These are phyloP conservation scores for Axis porcinus DNA, from an alignment of 2,113 vertebrate genomes.

Conservation along the genomic window DNA sequence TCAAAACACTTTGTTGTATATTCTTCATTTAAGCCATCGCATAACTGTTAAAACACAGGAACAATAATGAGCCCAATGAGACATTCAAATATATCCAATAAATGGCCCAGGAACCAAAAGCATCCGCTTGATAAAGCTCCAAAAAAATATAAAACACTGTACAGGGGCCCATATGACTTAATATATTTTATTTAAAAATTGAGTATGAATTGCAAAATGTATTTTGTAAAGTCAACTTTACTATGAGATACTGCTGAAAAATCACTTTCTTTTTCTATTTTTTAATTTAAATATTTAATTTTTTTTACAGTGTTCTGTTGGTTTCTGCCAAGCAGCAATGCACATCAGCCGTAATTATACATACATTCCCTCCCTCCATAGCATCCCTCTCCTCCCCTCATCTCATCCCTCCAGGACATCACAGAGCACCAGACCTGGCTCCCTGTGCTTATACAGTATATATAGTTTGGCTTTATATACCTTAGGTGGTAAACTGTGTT, in stretches of 20 bases:
- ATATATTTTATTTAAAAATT: not conserved
- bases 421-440: not conserved
- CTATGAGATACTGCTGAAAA: not conserved
- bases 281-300: not conserved
- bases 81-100: conserved; percentile 65
- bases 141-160: not conserved
- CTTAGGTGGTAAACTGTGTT: not conserved
- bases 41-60: conserved; percentile 48
- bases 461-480: not conserved
- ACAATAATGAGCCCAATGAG: conserved; percentile 53
- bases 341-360: not conserved
- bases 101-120: conserved; percentile 63
- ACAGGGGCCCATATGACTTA: not conserved
- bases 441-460: not conserved
- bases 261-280: not conserved
- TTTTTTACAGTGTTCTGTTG: not conserved
- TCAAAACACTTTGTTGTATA: conserved; percentile 14
- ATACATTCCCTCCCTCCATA: not conserved
- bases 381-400: not conserved
- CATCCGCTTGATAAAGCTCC: conserved; percentile 61
- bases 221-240: not conserved
- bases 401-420: not conserved
- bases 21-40: conserved; percentile 20
- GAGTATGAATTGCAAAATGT: not conserved
- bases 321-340: not conserved